Evolutionary conservation across 2,113 vertebrate genomes (phyloP), one percentile per base, ranked within the genome.

Genomic region (Chionodraco myersi): DNA sequence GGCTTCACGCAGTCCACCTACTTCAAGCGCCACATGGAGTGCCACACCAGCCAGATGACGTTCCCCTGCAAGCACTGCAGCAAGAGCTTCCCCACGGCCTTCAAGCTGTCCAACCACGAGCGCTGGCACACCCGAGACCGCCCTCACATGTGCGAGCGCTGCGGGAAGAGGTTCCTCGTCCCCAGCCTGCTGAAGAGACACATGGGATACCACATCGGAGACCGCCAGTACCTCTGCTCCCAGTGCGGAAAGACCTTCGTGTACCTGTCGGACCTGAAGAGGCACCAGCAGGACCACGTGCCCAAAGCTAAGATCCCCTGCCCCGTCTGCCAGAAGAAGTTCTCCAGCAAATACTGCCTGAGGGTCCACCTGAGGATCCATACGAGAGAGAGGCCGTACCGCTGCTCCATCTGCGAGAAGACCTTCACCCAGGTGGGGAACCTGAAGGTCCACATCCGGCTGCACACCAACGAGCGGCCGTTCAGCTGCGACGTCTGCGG

Each of bases 241-340:
- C 93, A 94, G 83, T 94, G 93, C n/a, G 93, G 93, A 0, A 92
- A 91, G 80, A 94, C 93, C 52, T 94, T 94, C 0, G 93, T 94
- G 16, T 94, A 94, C 26, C 21, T 93, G 78, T 94, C 91, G 0
- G 93, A 94, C 73, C 86, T 94, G 65, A 94, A 94, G 87, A 81
- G 92, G 66, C 93, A 94, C 82, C 93, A 94, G 84, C 91, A 91
- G 6, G 92, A 94, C 85, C 93, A 94, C 52, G 70, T 91, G 26
- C 93, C 92, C 23, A 93, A 93, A 75, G 75, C 91, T 0, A 92
- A 93, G 90, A 91, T 93, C 70, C 93, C 93, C 0, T 94, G 93
- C 54, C 91, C 84, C 0, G 53, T 93, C 6, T 94, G 93, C 79
- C 93, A 94, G 34, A 94, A 93, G 92, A 92, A 91, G 77, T 94